Base-by-base conservation (phyloP, 1,140 invertebrate species). In the Pseudomyrmex sp. region DNA sequence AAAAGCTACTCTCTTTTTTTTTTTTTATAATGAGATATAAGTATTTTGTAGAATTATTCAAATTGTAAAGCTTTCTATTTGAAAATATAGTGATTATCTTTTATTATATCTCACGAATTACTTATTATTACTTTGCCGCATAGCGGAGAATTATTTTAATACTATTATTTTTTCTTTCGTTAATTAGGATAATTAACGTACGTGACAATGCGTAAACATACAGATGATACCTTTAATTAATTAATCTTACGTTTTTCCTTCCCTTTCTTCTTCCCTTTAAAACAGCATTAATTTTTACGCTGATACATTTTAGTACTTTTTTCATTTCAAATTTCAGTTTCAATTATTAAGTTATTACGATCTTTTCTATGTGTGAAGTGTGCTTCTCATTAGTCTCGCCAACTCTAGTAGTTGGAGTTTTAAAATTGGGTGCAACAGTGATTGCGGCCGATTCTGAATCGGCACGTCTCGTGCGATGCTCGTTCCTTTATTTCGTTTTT, bases 401-500 rank as follows among this genome's bases (percentile, higher is more conserved):
- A 46, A 61, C 5, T 61, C 35, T n/a, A 3, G 13, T 58, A n/a
- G 9, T 4, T 44, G 56, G 13, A 0, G 46, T 35, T 69, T 69
- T 52, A 18, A 10, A 18, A 20, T 35, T 35, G 5, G 5, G 0
- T 7, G 35, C 35, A 35, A 35, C 35, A 48, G 44, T 66, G 50
- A 63, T 76, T 79, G 61, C 20, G 52, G 63, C 52, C 18, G n/a
- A 26, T 63, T 13, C 61, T 77, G 23, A 66, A 52, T 54, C 52
- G 8, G 12, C 20, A 23, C 48, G 44, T 10, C 26, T 13, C 20
- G 18, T 26, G 26, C 48, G 35, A 54, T 13, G 23, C 13, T 26
- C 13, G 63, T 15, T 35, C 44, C 23, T 48, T 20, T 83, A 48
- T 77, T 52, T 83, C 65, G 35, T n/a, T n/a, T n/a, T n/a, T n/a